Evolutionary conservation across 2,113 vertebrate species (phyloP).

Genomic region (Toxotes chatareus): DNA sequence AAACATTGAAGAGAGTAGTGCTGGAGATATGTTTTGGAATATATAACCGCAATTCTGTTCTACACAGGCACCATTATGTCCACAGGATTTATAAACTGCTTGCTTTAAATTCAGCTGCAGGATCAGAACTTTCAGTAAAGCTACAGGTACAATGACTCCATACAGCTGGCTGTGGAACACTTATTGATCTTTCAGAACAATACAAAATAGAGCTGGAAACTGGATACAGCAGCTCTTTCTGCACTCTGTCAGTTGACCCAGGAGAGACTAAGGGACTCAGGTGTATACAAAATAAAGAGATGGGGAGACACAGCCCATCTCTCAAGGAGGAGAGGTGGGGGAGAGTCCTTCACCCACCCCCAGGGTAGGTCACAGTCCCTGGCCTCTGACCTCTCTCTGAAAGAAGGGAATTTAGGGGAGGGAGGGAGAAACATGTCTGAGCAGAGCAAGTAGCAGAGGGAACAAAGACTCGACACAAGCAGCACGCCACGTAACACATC

Average conservation of each 20-base stretch:
- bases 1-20: not conserved
- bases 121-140: slow-evolving; percentile 20
- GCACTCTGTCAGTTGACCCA: slow-evolving; percentile 73
- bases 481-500: slow-evolving; percentile 32
- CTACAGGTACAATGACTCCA: slow-evolving; percentile 56
- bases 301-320: slow-evolving; percentile 58
- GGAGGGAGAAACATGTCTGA: slow-evolving; percentile 78
- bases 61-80: not conserved
- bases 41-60: not conserved
- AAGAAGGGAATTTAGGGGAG: slow-evolving; percentile 82
- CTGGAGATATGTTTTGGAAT: slow-evolving; percentile 13
- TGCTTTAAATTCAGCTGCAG: not conserved
- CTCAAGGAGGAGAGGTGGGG: slow-evolving; percentile 37
- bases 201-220: slow-evolving; percentile 60
- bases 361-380: slow-evolving; percentile 79
- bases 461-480: slow-evolving; percentile 67
- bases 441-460: slow-evolving; percentile 58
- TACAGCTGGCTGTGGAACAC: slow-evolving; percentile 1
- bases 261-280: slow-evolving; percentile 76
- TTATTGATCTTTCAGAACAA: slow-evolving; percentile 59
- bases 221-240: slow-evolving; percentile 67
- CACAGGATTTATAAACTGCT: slow-evolving; percentile 12
- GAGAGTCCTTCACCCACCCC: slow-evolving; percentile 70
- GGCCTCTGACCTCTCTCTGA: slow-evolving; percentile 81
- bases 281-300: slow-evolving; percentile 86